Evolutionary conservation across 2,888 invertebrate species (phyloP), one percentile per base, ranked within the genome.

Genomic region (Eilema sororculum): DNA sequence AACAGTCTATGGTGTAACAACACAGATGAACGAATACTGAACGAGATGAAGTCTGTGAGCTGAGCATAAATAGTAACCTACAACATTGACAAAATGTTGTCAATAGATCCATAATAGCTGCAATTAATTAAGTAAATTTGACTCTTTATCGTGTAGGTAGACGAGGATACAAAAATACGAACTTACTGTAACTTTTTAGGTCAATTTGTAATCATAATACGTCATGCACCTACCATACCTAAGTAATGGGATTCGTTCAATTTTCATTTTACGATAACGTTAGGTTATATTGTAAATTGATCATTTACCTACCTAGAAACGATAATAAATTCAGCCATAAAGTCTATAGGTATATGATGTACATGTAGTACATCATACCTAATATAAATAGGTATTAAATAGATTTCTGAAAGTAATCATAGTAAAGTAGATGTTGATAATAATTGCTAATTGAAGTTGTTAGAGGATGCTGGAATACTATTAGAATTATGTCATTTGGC

Each of bases 21-120:
- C 80, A 82, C 86, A 83, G 85, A 83, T 83, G 86, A 82, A 75
- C 81, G 83, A 73, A 79, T 78, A 89, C 89, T 89, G 88, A 87
- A 83, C 84, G 84, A 80, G 75, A 84, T 83, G 82, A 78, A 84
- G 80, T 80, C 79, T 69, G 77, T 75, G 83, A 75, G 76, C 78
- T 74, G 74, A 76, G 86, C 86, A 87, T 90, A 90, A 89, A 89
- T 90, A 86, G 75, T 78, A 77, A 64, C 61, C 41, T 69, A 71
- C 62, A 72, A 25, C 71, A 80, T 66, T 75, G 69, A 75, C 75
- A 71, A 78, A 82, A 73, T 74, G 74, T 68, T 76, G 74, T 75
- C 74, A 78, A 77, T 78, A 75, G 41, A 61, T 58, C 33, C 24
- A 73, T 69, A 71, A 73, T 74, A 69, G 41, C 58, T 72, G 41